Base-by-base conservation (phyloP, 1,140 invertebrate genomes). In the Drosophila ambigua region DNA sequence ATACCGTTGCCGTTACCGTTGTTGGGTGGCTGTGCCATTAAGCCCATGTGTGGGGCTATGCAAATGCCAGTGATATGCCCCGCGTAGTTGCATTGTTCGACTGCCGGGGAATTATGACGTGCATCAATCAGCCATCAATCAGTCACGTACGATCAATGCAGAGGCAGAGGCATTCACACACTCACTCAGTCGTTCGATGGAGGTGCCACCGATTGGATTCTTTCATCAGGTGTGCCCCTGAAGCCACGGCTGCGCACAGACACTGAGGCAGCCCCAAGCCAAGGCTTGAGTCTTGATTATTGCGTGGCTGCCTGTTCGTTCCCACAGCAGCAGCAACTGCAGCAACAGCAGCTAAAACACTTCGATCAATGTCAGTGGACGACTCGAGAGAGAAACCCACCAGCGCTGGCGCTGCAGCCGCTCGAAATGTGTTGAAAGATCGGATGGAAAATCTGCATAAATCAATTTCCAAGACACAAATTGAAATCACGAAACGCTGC, bases 391-490 rank as follows among this genome's bases (percentile, higher is more conserved):
- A 69, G 66, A 69, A 62, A 45, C 49, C 44, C 7, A 61, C 26
- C 24, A 4, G 28, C 28, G 28, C 28, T 28, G 28, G 28, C 28
- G 7, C 2, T 28, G 28, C 35, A 50, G 54, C 49, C 24, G 59
- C 28, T 44, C 48, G 15, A 43, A 23, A 58, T 46, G 71, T 80
- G 81, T 68, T 62, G 77, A 74, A 57, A 81, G 81, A 78, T 85
- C 82, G 11, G 35, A 39, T 39, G 35, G 35, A 39, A 48, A 74
- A 87, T 85, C 77, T 78, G 82, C 81, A 85, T 85, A 87, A 87
- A 84, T 84, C 80, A 85, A 84, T 80, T 87, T 87, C 50, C 41
- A 44, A 72, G 48, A 54, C 44, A 44, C 45, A 83, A 87, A 87
- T 77, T 77, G 77, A 73, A 74, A 73, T 64, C 73, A 72, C 44